These are phyloP conservation scores for Notothenia rossii DNA, from an alignment of 2,113 vertebrate species.

Conservation along the genomic window DNA sequence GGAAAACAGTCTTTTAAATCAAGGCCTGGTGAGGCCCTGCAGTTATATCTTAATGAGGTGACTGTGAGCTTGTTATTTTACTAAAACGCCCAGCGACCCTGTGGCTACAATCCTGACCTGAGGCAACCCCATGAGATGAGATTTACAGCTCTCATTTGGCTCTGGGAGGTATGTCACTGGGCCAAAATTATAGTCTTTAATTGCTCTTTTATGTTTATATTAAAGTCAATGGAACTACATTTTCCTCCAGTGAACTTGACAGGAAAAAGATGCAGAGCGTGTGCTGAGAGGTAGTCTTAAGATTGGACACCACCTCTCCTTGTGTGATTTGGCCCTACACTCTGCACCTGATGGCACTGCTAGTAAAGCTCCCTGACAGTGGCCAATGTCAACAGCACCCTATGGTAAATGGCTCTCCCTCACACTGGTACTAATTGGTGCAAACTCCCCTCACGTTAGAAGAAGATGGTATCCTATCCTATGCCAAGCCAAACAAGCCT, in stretches of 20 bases:
- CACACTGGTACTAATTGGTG: constrained; percentile 79
- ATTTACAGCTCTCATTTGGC: constrained; percentile 69
- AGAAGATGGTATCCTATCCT: constrained; percentile 76
- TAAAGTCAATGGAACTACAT: constrained; percentile 57
- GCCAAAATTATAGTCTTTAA: constrained; percentile 66
- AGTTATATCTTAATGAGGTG: constrained; percentile 73
- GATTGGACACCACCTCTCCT: constrained; percentile 40
- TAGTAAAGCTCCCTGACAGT: constrained; percentile 51
- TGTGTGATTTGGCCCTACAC: constrained; percentile 50
- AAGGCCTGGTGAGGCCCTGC: constrained; percentile 51
- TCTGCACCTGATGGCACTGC: constrained; percentile 74
- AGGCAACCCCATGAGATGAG: constrained; percentile 64
- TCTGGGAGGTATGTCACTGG: constrained; percentile 40
- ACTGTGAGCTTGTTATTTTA: constrained; percentile 70
- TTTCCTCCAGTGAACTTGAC: constrained; percentile 40
- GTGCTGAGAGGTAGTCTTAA: constrained; percentile 34
- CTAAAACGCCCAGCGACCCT: constrained; percentile 59
- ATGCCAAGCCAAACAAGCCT: constrained; percentile 90
- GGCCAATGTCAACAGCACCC: constrained; percentile 80
- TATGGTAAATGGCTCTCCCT: constrained; percentile 71
- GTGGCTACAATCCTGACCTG: constrained; percentile 69
- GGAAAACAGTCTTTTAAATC: constrained; percentile 66
- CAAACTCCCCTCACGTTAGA: constrained; percentile 63
- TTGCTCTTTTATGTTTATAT: constrained; percentile 69
- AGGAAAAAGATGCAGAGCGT: constrained; percentile 47